These are phyloP conservation scores for Tetheella fluctuosa DNA, from an alignment of 2,888 invertebrate genomes.

Conservation along the genomic window DNA sequence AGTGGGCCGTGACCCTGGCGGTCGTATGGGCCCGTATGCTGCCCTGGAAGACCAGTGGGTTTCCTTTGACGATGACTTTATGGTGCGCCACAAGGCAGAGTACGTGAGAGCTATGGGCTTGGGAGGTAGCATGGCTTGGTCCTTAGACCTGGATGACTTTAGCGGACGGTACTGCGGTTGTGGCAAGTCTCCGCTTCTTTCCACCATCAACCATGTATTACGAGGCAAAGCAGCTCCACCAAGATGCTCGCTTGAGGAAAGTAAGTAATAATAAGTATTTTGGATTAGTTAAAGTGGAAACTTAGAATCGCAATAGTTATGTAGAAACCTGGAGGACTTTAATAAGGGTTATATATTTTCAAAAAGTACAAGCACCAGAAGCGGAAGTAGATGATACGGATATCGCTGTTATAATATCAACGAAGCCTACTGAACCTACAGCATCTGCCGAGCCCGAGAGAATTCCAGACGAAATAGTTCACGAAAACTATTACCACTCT, in stretches of 20 bases:
- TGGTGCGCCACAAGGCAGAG: conserved; percentile 92
- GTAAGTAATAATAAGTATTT: conserved; percentile 47
- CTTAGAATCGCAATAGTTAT: neutral
- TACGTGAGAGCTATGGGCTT: conserved; percentile 91
- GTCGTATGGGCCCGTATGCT: conserved; percentile 95
- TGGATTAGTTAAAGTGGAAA: neutral
- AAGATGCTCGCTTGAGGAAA: conserved; percentile 65
- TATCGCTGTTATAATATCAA: conserved; percentile 23
- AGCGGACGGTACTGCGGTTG: conserved; percentile 90
- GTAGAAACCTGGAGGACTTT: neutral
- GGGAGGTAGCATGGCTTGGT: conserved; percentile 96
- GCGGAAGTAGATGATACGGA: conserved; percentile 19
- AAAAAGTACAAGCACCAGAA: conserved; percentile 23
- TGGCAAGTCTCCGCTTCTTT: conserved; percentile 91
- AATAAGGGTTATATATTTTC: neutral
- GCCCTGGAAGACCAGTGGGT: conserved; percentile 95
- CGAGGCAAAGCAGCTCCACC: conserved; percentile 88
- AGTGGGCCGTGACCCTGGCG: conserved; percentile 89
- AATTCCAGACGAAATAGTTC: conserved; percentile 17
- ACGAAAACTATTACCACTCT: conserved; percentile 14
- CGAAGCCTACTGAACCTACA: conserved; percentile 20
- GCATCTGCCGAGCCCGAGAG: conserved; percentile 31
- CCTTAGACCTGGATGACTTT: conserved; percentile 94
- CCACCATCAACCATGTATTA: conserved; percentile 91
- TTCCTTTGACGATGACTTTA: conserved; percentile 94